Percentiles rank a stretch among this genome's conserved stretches.
These are phyloP conservation scores for Mythimna pallens DNA, from an alignment of 2,888 invertebrate genomes.

Conservation along the genomic window DNA sequence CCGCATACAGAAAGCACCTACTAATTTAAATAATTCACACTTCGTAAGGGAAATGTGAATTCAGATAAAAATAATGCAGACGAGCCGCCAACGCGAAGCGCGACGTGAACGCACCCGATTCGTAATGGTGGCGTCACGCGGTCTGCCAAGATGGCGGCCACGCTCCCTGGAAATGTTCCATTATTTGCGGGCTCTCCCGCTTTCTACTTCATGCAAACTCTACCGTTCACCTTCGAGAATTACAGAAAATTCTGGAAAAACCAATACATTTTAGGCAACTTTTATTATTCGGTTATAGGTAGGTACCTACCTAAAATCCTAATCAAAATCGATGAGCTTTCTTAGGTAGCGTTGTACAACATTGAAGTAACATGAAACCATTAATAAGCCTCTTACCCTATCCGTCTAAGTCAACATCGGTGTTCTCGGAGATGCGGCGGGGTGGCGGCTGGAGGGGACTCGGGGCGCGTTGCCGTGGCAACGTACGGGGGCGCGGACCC, in stretches of 20 bases:
- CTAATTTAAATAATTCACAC: slow-evolving; percentile 54
- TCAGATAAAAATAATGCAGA: slow-evolving; percentile 71
- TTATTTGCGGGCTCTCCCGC: slow-evolving; percentile 77
- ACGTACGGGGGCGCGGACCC: slow-evolving; percentile 89
- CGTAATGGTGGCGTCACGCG: slow-evolving; percentile 90
- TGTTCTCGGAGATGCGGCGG: slow-evolving; percentile 84
- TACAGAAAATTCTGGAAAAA: slow-evolving; percentile 56
- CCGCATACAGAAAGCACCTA: slow-evolving; percentile 19
- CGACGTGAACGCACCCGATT: slow-evolving; percentile 80
- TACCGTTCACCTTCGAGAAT: slow-evolving; percentile 57
- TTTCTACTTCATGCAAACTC: slow-evolving; percentile 73
- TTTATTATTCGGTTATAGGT: slow-evolving; percentile 20
- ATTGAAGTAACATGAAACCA: slow-evolving; percentile 88
- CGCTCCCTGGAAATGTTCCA: slow-evolving; percentile 76
- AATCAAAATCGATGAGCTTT: slow-evolving; percentile 55
- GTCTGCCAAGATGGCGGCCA: slow-evolving; percentile 88
- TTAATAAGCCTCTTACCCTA: slow-evolving; percentile 91
- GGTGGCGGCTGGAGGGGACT: slow-evolving; percentile 73
- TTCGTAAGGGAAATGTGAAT: slow-evolving; percentile 59
- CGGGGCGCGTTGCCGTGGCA: slow-evolving; percentile 83
- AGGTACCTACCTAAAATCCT: slow-evolving; percentile 16
- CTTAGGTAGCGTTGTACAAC: slow-evolving; percentile 73
- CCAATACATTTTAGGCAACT: slow-evolving; percentile 59
- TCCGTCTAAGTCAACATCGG: slow-evolving; percentile 90
- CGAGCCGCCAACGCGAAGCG: slow-evolving; percentile 55